Base-by-base conservation (phyloP, 2,797 vertebrate species). In the Epinephelus coioides region DNA sequence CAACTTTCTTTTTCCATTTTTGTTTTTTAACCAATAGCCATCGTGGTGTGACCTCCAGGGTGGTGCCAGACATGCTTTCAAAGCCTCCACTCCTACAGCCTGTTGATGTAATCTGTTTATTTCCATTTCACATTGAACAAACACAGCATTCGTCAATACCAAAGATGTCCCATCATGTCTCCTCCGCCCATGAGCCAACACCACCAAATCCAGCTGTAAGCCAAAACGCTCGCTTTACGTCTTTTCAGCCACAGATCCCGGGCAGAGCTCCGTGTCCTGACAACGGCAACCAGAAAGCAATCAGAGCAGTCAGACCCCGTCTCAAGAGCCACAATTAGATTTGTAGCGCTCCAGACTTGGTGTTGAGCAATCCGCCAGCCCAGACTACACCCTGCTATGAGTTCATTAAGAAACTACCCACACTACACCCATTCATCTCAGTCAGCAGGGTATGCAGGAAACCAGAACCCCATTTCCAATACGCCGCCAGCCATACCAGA, bases 261-360 rank as follows among this genome's bases (percentile, higher is more conserved):
- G 79, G 85, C 86, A 81, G 79, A 80, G 76, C 69, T 90, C 71
- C 4, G 64, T 47, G 78, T 86, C 78, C 74, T 70, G 87, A 91
- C 83, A 87, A 78, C 77, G 18, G 62, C 79, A 67, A 90, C 84
- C 89, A 68, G 80, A 84, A 55, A 66, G 78, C 84, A 88, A 90
- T 90, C 84, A 70, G 64, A 85, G 83, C 83, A 73, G 66, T 70
- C 72, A 59, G 80, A 49, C 60, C 51, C 54, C 15, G 63, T 76
- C 73, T 79, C 69, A n/a, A 60, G 50, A 89, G 76, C 89, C 88
- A 77, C 88, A 92, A 91, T 93, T 91, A 87, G 77, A 92, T 91
- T 87, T 89, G 86, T 71, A 72, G 75, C n/a, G 25, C 86, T 88
- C 79, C 83, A 86, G 85, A 86, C 81, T 76, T 30, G 23, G 81